Evolutionary conservation across 2,888 invertebrate species (phyloP).

Genomic region (Eristalinus aeneus): DNA sequence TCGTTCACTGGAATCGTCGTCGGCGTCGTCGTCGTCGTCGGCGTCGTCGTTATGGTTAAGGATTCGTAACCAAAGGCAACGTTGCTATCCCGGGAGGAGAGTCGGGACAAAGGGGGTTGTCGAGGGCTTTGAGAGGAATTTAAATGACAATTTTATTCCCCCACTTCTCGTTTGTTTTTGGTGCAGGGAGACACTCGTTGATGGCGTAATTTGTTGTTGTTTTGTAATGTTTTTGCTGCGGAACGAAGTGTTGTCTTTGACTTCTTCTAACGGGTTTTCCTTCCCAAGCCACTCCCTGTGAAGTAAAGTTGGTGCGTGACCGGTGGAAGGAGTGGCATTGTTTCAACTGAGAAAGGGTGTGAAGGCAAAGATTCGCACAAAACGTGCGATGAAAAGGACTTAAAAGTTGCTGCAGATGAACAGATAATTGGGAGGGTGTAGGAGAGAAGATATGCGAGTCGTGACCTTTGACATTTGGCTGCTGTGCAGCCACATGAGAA

Average conservation of each 20-base stretch:
- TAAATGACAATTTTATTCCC: constrained; percentile 63
- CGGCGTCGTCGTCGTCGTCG: neutral
- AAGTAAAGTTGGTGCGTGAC: constrained; percentile 51
- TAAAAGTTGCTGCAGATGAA: neutral
- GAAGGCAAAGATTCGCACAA: neutral
- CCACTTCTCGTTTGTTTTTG: neutral
- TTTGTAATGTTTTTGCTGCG: constrained; percentile 2
- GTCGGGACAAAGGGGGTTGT: too few relatives aligned
- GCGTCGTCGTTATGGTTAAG: constrained; percentile 14
- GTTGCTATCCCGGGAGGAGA: neutral
- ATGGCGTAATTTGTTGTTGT: constrained; percentile 38
- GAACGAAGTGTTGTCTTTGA: neutral
- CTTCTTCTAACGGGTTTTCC: too few relatives aligned
- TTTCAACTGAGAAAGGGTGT: neutral
- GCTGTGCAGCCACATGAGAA: too few relatives aligned
- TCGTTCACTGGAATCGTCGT: constrained; percentile 10
- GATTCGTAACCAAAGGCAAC: constrained; percentile 12
- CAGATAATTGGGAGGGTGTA: neutral
- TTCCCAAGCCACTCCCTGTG: neutral
- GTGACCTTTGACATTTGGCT: too few relatives aligned
- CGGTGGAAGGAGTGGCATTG: neutral
- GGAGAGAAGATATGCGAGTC: neutral
- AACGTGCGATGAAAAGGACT: neutral
- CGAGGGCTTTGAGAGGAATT: constrained; percentile 58
- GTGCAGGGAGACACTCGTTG: neutral